Evolutionary conservation across 2,113 vertebrate species (phyloP).

Genomic region (Micronycteris hirsuta): DNA sequence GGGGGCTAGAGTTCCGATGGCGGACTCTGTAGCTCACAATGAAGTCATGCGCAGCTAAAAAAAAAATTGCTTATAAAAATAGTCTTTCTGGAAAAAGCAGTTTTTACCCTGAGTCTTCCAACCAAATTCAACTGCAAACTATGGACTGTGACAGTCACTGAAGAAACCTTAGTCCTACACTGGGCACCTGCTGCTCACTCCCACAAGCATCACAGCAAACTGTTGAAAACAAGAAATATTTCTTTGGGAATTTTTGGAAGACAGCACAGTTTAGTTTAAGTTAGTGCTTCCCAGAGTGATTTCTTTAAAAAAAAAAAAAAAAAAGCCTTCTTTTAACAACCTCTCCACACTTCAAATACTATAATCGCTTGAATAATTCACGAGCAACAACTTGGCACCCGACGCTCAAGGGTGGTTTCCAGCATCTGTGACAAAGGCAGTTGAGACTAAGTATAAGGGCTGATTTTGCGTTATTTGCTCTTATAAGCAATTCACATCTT

Average conservation of each 20-base stretch:
- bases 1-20: not conserved
- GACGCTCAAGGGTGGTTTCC: not conserved
- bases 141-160: not conserved
- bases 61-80: conserved; percentile 7
- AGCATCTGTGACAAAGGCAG: too few species aligned
- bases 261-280: not conserved
- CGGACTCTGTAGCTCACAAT: not conserved
- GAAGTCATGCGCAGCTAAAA: not conserved
- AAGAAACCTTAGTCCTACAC: not conserved
- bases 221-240: conserved; percentile 13
- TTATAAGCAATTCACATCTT: conserved; percentile 20
- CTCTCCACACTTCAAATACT: not conserved
- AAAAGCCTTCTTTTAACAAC: not conserved
- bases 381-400: not conserved
- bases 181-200: not conserved
- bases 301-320: not conserved
- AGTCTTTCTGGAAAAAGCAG: conserved; percentile 33
- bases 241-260: not conserved
- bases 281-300: not conserved
- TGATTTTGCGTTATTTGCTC: not conserved
- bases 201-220: not conserved
- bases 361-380: conserved; percentile 16
- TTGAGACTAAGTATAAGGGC: not conserved
- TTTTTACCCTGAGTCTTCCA: not conserved
- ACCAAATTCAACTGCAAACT: conserved; percentile 35